Conservation (phyloP, 2,888 invertebrate species). For the Dasypolia templi region DNA sequence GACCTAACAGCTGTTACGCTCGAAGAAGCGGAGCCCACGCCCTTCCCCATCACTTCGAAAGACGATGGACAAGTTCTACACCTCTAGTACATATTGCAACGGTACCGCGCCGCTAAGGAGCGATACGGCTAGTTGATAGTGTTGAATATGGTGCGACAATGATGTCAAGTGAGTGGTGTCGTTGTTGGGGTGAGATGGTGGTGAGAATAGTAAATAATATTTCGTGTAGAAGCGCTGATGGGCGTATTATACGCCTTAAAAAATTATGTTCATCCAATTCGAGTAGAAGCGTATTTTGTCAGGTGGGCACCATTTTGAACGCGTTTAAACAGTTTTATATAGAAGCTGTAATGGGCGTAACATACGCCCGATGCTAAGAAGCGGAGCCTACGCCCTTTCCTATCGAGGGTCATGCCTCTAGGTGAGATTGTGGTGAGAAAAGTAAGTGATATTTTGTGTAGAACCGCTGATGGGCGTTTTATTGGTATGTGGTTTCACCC, state of each 20-base stretch:
- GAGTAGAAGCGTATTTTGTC: background rate
- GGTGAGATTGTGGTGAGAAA: background rate
- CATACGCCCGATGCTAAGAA: background rate
- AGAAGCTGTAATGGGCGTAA: background rate
- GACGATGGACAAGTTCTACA: slow-evolving; percentile 89
- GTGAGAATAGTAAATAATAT: background rate
- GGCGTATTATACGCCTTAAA: too few species aligned
- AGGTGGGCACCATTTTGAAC: background rate
- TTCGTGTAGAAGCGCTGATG: background rate
- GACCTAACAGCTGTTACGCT: slow-evolving; percentile 94
- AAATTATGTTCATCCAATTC: background rate
- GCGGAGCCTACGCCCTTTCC: too few species aligned
- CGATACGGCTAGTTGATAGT: slow-evolving; percentile 17
- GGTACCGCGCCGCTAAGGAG: slow-evolving; percentile 63
- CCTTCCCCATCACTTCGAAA: slow-evolving; percentile 76
- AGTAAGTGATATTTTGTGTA: background rate
- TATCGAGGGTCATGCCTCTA: too few species aligned
- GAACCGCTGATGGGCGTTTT: too few species aligned
- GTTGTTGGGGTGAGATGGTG: slow-evolving; percentile 27
- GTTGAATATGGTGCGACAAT: slow-evolving; percentile 33
- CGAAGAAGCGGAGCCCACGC: slow-evolving; percentile 83
- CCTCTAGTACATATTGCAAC: slow-evolving; percentile 84
- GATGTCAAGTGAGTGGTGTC: slow-evolving; percentile 7
- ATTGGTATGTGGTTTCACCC: too few species aligned
- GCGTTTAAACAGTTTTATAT: background rate